Evolutionary conservation across 2,888 invertebrate species (phyloP).

Genomic region (Lithophane ornitopus): DNA sequence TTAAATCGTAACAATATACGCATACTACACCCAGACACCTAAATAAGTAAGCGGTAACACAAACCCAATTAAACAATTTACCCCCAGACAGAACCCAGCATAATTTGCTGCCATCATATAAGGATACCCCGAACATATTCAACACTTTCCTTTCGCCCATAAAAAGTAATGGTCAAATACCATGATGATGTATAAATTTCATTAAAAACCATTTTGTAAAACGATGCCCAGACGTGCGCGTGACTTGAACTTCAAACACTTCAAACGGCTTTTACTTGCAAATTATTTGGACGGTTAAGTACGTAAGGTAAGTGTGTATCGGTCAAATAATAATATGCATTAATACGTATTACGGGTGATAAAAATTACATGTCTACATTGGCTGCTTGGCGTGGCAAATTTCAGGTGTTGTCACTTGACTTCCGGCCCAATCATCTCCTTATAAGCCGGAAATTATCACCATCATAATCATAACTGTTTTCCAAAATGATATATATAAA

Average conservation of each 20-base stretch:
- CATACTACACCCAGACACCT: too few relatives aligned
- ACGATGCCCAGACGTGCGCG: constrained; percentile 40
- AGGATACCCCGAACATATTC: constrained; percentile 31
- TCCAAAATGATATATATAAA: not conserved
- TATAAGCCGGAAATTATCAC: not conserved
- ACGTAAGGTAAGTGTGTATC: constrained; percentile 34
- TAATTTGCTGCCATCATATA: constrained; percentile 10
- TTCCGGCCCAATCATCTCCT: not conserved
- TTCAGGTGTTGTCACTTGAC: not conserved
- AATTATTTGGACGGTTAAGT: constrained; percentile 51
- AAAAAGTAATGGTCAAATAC: constrained; percentile 57
- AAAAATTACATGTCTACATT: constrained; percentile 35
- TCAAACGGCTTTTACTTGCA: constrained; percentile 47
- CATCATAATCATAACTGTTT: not conserved
- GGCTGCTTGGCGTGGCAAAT: constrained; percentile 5
- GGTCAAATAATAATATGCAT: constrained; percentile 52
- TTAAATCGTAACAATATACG: too few relatives aligned
- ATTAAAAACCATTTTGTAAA: constrained; percentile 64
- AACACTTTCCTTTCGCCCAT: constrained; percentile 57
- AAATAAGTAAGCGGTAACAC: not conserved
- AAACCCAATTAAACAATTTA: constrained; percentile 24
- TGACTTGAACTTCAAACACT: constrained; percentile 59
- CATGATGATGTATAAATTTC: constrained; percentile 59
- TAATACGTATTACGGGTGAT: constrained; percentile 56
- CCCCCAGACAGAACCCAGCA: constrained; percentile 1